Evolutionary conservation across 1,140 invertebrate species (phyloP), one percentile per base, ranked within the genome.

Genomic region (Stegodyphus mimosarum): DNA sequence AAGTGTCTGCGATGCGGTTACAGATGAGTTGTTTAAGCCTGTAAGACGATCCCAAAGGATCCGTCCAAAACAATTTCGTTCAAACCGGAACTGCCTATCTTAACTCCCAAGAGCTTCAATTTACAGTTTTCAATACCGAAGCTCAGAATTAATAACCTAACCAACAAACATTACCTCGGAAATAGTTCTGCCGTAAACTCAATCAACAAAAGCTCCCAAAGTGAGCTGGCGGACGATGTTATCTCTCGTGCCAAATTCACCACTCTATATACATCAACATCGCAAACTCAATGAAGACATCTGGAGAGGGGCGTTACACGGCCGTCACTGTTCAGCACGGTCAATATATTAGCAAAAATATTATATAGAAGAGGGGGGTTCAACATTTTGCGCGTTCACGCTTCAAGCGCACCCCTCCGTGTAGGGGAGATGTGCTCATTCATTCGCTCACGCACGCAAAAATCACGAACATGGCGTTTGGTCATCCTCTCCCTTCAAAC

Each of bases 271-370:
- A 33, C 33, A 33, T 33, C 33, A 33, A 33, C 33, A 33, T 33
- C 33, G 33, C 33, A 33, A 33, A 33, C 33, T 33, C 33, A 33
- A 83, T 84, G 72, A 84, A 84, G 81, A 84, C 81, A 84, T 84
- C 81, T 84, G 81, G 49, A 72, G 10, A 17, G 52, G 81, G 81
- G 72, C 49, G 81, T 53, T 51, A 13, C 66, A 5, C 72, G 55
- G 49, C 48, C 81, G 81, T 84, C 81, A 84, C 72, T 84, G 81
- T 18, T 64, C 70, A 52, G 55, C 80, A 74, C 70, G 80, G 80
- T 83, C 80, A 83, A 83, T 83, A 83, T 83, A 83, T 83, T 83
- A 83, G 71, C 80, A 74, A 83, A 83, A 83, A 83, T 83, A 83
- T 83, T 83, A 74, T 71, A 71, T 52, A 6, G n/a, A 73, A 33